These are phyloP conservation scores for Siphamia tubifer DNA, from an alignment of 2,113 vertebrate genomes.

Conservation along the genomic window DNA sequence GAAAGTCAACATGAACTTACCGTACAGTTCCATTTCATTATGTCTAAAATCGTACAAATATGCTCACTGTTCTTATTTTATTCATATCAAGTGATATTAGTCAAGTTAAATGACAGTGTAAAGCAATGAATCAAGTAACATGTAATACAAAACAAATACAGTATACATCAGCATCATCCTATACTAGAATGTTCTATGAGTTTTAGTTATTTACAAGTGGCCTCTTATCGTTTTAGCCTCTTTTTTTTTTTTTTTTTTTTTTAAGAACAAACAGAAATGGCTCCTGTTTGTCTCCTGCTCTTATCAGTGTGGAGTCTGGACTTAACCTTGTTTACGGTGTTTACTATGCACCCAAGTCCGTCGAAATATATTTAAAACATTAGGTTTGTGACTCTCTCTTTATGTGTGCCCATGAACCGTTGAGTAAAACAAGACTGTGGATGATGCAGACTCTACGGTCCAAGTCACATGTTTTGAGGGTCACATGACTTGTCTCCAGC, in stretches of 20 bases:
- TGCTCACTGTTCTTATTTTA: too few relatives aligned
- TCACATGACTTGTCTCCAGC: slow-evolving; percentile 11
- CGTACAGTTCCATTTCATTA: not conserved
- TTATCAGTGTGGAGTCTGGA: slow-evolving; percentile 52
- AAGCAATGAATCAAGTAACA: too few relatives aligned
- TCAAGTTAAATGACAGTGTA: too few relatives aligned
- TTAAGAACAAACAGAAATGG: not conserved
- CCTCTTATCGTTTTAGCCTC: not conserved
- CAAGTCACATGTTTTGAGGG: slow-evolving; percentile 43
- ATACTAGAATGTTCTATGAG: not conserved
- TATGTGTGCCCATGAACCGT: not conserved
- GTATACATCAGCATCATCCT: not conserved
- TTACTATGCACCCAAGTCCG: not conserved
- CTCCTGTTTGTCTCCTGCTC: slow-evolving; percentile 35
- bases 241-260: not conserved
- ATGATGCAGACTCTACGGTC: not conserved
- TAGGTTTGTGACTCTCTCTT: not conserved
- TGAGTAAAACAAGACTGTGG: not conserved
- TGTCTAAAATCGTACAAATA: too few relatives aligned
- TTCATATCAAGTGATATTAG: too few relatives aligned
- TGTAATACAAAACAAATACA: too few relatives aligned
- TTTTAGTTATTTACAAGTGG: too few relatives aligned
- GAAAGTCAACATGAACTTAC: slow-evolving; percentile 4
- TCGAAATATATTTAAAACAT: slow-evolving; percentile 21
- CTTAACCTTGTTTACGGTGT: slow-evolving; percentile 54